Evolutionary conservation across 2,888 invertebrate species (phyloP), one percentile per base, ranked within the genome.

Genomic region (Athalia circularis): DNA sequence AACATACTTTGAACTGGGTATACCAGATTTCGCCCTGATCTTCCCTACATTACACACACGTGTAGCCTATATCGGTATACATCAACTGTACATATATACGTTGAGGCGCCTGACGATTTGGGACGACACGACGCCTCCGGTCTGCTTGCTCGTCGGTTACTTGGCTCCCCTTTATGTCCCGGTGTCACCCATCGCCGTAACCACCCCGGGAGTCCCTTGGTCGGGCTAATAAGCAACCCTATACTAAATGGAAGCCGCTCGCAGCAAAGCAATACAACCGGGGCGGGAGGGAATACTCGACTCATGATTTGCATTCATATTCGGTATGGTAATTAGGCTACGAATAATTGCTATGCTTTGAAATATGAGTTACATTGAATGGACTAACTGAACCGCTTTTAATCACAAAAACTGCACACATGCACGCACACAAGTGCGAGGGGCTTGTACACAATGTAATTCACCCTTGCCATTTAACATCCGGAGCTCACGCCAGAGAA

Each of bases 241-340:
- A 57, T 57, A 72, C 84, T 85, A 82, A 87, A 87, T 85, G 86
- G 85, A 85, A 84, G 50, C 59, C 83, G 82, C 79, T 72, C 79
- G 80, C 79, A 75, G 78, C 80, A 80, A 65, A 67, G 81, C 81
- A 82, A 82, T 81, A 83, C 80, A 80, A 80, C 74, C 57, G 62
- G 82, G 79, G 79, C 61, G 75, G 29, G 29, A 29, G 29, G 29
- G 29, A 29, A 29, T 29, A 29, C 29, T 29, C 29, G 29, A 29
- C 29, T 76, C 77, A 77, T 79, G 82, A 87, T 88, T 88, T 87
- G 86, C 88, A 88, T 89, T 88, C 86, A 87, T 89, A 87, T 88
- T 87, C 86, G 86, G 87, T 85, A 89, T 88, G 88, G 88, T 89
- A 88, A 89, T 89, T 89, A 88, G 86, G 84, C 77, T 81, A 81